Percentiles rank a stretch among this genome's conserved stretches.
Evolutionary conservation across 2,888 invertebrate genomes (phyloP).

Genomic region (Sialis lutaria): DNA sequence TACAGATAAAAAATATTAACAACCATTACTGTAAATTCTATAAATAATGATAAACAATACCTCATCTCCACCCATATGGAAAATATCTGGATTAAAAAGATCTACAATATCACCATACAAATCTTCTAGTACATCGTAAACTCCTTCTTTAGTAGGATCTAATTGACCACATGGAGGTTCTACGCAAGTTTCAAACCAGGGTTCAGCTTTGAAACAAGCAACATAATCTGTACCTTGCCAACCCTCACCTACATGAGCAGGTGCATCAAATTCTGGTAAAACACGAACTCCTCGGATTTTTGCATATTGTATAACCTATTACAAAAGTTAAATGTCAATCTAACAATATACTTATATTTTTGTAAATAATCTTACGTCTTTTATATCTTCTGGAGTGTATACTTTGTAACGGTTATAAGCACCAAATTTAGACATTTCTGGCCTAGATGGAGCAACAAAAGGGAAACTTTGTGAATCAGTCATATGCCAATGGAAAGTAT

Average conservation of each 20-base stretch:
- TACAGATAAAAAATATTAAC: constrained; percentile 5
- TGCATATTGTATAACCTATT: constrained; percentile 43
- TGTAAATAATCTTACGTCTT: constrained; percentile 23
- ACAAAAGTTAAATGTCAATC: too few species aligned
- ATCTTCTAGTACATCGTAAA: constrained; percentile 49
- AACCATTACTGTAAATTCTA: neutral
- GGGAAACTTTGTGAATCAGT: constrained; percentile 92
- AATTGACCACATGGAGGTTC: constrained; percentile 78
- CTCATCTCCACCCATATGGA: constrained; percentile 84
- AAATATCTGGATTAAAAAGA: constrained; percentile 53
- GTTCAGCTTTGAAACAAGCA: constrained; percentile 54
- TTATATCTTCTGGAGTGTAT: constrained; percentile 36
- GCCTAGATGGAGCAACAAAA: constrained; percentile 55
- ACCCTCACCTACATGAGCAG: constrained; percentile 77
- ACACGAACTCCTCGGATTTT: constrained; percentile 64
- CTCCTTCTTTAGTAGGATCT: constrained; percentile 49
- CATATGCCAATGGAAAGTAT: constrained; percentile 90
- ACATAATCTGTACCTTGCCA: constrained; percentile 57
- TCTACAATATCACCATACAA: constrained; percentile 62
- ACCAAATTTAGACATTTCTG: constrained; percentile 55
- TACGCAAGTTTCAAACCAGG: constrained; percentile 53
- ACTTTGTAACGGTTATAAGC: constrained; percentile 59
- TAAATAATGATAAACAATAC: constrained; percentile 22
- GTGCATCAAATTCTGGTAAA: constrained; percentile 83
- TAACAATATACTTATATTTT: too few species aligned